Percentiles rank a stretch among this genome's conserved stretches.
phyloP scores from a whole-genome alignment of 2,888 invertebrate species.

The Digitonthophagus gazella region DNA sequence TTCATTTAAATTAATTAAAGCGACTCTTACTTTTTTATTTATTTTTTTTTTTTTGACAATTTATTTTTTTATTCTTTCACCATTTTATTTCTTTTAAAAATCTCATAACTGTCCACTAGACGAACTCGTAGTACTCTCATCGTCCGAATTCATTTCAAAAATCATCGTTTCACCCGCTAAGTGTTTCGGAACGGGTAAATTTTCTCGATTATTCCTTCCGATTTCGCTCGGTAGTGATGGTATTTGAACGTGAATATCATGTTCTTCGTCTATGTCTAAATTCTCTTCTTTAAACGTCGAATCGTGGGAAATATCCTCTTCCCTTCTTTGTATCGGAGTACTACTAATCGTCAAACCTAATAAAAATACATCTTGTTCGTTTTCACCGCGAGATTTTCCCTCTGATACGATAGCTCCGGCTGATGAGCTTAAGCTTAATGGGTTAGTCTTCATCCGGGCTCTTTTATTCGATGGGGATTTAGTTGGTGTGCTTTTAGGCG shows the following conservation, averaged over 20 bases:
- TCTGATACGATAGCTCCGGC: conserved; percentile 52
- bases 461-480: conserved; percentile 50
- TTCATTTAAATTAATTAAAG: too few species aligned
- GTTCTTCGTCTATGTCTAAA: conserved; percentile 38
- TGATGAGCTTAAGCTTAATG: conserved; percentile 54
- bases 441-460: conserved; percentile 48
- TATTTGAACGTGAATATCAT: conserved; percentile 42
- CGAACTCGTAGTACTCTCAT: conserved; percentile 55
- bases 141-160: conserved; percentile 62
- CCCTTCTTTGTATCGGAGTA: conserved; percentile 29
- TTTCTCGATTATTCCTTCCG: conserved; percentile 41
- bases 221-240: conserved; percentile 50
- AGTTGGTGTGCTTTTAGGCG: conserved; percentile 47
- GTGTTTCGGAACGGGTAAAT: conserved; percentile 58
- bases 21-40: too few species aligned
- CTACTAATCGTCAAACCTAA: conserved; percentile 38
- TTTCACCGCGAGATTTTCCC: conserved; percentile 39
- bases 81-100: conserved; percentile 28
- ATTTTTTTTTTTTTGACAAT: too few species aligned
- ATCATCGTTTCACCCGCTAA: conserved; percentile 70
- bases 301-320: conserved; percentile 34
- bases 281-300: conserved; percentile 24
- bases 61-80: too few species aligned
- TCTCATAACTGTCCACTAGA: conserved; percentile 46
- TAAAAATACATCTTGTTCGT: conserved; percentile 36